A percentile compares a stretch with the other conserved stretches of the same genome.
These are phyloP conservation scores for Chelonoidis abingdonii DNA, from an alignment of 2,113 vertebrate species.

Conservation along the genomic window DNA sequence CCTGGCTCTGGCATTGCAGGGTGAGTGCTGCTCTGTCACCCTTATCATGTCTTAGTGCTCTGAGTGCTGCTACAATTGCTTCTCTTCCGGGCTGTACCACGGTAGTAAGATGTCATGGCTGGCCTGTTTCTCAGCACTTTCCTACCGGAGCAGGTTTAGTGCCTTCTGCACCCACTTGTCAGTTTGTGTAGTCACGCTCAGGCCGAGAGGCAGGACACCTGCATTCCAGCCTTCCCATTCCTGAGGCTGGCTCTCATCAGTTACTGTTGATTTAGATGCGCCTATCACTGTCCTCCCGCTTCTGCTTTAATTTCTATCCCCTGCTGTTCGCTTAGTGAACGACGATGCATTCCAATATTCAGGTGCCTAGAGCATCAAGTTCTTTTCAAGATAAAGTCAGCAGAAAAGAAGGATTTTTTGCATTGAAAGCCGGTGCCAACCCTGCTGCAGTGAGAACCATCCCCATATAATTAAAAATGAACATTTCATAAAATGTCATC, in stretches of 20 bases:
- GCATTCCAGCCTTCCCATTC: not conserved
- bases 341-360: conserved; percentile 61
- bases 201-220: not conserved
- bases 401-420: conserved; percentile 67
- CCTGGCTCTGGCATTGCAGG: rapidly evolving
- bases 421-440: conserved; percentile 36
- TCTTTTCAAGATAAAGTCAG: conserved; percentile 68
- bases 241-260: not conserved
- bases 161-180: not conserved
- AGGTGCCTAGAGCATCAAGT: conserved; percentile 60
- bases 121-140: rapidly evolving
- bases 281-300: not conserved
- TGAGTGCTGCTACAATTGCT: not conserved
- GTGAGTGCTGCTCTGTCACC: not conserved
- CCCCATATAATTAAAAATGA: conserved; percentile 67
- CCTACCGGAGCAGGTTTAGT: not conserved
- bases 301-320: conserved; percentile 54
- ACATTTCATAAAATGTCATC: conserved; percentile 63
- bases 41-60: not conserved
- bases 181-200: not conserved
- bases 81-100: not conserved
- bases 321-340: conserved; percentile 35
- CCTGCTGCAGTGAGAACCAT: conserved; percentile 67
- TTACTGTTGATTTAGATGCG: conserved; percentile 7
- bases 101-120: not conserved